A percentile compares a stretch with the other conserved stretches of the same genome.
Evolutionary conservation across 1,140 invertebrate species (phyloP).

Genomic region (Arctopsyche grandis): DNA sequence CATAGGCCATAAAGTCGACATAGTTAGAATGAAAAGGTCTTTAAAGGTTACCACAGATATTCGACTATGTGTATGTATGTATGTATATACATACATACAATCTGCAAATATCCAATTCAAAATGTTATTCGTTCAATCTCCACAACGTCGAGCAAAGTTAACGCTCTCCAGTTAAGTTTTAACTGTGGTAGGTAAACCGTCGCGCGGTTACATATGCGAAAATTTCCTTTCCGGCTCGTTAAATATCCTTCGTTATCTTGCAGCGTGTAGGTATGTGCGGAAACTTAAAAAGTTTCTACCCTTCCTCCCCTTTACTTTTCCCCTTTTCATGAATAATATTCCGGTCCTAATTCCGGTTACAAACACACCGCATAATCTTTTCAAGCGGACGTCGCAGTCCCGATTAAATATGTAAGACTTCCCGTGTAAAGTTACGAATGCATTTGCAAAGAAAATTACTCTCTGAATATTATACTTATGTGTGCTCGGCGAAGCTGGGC

Average conservation of each 20-base stretch:
- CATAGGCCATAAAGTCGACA: too few species aligned
- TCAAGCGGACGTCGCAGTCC: conserved; percentile 24
- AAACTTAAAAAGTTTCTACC: conserved; percentile 20
- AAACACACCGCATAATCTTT: conserved; percentile 34
- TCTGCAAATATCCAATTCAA: too few species aligned
- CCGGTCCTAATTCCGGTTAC: conserved; percentile 18
- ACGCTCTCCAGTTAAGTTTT: too few species aligned
- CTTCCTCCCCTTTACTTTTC: not conserved
- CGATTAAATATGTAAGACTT: conserved; percentile 52
- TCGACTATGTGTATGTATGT: too few species aligned
- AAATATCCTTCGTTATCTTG: conserved; percentile 14
- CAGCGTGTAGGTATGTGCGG: not conserved
- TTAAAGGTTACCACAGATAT: too few species aligned
- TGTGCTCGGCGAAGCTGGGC: not conserved
- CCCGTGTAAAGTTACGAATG: conserved; percentile 49
- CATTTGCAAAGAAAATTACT: conserved; percentile 52
- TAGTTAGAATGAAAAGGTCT: too few species aligned
- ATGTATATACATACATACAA: too few species aligned
- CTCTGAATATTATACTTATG: conserved; percentile 2
- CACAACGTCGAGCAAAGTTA: too few species aligned
- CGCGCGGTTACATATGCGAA: not conserved
- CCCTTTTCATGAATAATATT: conserved; percentile 22
- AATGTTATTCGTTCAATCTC: too few species aligned
- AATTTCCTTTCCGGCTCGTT: conserved; percentile 11
- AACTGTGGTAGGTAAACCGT: too few species aligned